These are phyloP conservation scores for Gymnogyps californianus DNA, from an alignment of 2,113 vertebrate genomes.

Conservation along the genomic window DNA sequence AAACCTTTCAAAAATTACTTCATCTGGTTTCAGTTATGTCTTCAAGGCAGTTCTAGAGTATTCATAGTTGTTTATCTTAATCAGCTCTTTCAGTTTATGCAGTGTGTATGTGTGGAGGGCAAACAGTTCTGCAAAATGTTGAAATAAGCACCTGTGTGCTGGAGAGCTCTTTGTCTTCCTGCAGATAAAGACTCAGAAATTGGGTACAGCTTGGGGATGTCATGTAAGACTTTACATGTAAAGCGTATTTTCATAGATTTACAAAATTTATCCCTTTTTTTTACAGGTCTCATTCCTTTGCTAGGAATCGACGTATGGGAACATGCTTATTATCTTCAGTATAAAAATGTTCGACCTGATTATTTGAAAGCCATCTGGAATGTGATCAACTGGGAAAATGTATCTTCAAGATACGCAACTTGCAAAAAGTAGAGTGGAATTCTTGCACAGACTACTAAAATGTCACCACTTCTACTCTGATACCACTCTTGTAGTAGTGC, in stretches of 20 bases:
- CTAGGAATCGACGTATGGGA: slow-evolving; percentile 98
- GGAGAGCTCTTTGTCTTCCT: neutral
- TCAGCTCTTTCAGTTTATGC: neutral
- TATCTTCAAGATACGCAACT: slow-evolving; percentile 81
- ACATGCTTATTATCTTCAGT: slow-evolving; percentile 97
- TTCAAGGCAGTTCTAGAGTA: neutral
- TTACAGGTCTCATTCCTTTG: slow-evolving; percentile 89
- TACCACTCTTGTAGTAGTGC: slow-evolving; percentile 33
- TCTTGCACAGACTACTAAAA: neutral
- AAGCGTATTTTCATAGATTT: neutral
- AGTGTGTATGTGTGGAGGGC: neutral
- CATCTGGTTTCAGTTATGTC: neutral
- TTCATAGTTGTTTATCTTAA: neutral
- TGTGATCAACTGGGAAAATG: slow-evolving; percentile 94
- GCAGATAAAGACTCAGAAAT: neutral
- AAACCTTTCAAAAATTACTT: neutral
- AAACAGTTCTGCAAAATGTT: neutral
- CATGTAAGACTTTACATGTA: neutral
- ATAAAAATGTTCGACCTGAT: slow-evolving; percentile 96
- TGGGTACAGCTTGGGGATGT: neutral
- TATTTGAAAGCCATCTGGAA: slow-evolving; percentile 99
- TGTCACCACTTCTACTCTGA: neutral
- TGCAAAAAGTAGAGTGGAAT: slow-evolving; percentile 82
- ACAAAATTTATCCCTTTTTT: neutral
- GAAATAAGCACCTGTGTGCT: neutral